These are phyloP conservation scores for Aphis gossypii DNA, from an alignment of 1,140 invertebrate species.

Conservation along the genomic window DNA sequence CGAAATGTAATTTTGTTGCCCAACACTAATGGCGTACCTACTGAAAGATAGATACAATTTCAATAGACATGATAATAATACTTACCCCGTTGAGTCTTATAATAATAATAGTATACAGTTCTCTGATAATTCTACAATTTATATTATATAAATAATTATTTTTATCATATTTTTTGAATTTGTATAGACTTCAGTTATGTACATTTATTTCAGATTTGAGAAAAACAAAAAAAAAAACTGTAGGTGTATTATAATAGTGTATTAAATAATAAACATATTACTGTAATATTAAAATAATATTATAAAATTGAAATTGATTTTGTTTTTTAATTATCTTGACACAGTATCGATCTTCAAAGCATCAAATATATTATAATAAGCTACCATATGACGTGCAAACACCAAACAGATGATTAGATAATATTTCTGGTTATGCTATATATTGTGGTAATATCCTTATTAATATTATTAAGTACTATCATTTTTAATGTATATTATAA, in stretches of 20 bases:
- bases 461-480: neutral
- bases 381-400: neutral
- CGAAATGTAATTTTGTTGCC: constrained; percentile 2
- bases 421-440: neutral
- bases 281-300: neutral
- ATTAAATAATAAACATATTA: no score
- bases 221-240: neutral
- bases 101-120: neutral
- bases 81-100: neutral
- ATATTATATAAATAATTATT: neutral
- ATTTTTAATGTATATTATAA: neutral
- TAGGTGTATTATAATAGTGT: no score
- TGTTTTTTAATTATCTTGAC: neutral
- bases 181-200: no score
- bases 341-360: neutral
- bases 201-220: no score
- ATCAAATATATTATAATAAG: neutral
- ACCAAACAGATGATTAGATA: neutral
- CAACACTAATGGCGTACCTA: constrained; percentile 1
- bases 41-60: neutral
- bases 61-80: neutral
- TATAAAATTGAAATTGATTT: neutral
- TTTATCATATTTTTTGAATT: neutral
- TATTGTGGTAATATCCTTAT: neutral
- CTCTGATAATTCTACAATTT: neutral